A percentile compares a stretch with the other conserved stretches of the same genome.
phyloP scores from a whole-genome alignment of 2,113 vertebrate genomes.

The Daphoenositta chrysoptera region DNA sequence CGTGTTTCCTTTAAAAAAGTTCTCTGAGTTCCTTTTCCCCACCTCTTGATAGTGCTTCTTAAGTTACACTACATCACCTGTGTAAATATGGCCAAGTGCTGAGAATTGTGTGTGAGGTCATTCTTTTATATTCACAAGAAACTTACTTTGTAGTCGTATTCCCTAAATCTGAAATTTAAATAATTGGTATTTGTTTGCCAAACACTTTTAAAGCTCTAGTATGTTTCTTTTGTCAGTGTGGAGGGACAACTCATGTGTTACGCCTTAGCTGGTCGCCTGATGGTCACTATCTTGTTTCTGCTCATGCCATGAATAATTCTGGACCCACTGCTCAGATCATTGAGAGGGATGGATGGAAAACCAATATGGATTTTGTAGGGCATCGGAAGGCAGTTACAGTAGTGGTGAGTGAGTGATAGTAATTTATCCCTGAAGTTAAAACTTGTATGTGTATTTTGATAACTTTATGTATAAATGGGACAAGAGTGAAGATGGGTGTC shows the following conservation, averaged over 20 bases:
- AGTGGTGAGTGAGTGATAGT: conserved; percentile 80
- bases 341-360: conserved; percentile 96
- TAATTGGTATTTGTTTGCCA: background rate
- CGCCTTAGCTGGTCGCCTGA: conserved; percentile 98
- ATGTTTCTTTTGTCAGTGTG: conserved; percentile 78
- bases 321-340: conserved; percentile 98
- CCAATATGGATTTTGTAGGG: conserved; percentile 99
- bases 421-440: background rate
- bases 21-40: background rate
- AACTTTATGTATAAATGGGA: background rate
- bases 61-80: background rate
- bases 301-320: conserved; percentile 99
- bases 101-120: background rate
- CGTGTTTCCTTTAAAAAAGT: background rate
- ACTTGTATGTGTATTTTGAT: background rate
- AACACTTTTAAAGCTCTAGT: background rate
- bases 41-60: background rate
- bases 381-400: conserved; percentile 97
- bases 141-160: background rate
- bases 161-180: background rate
- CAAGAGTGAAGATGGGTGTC: background rate
- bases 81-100: background rate
- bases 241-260: conserved; percentile 94
- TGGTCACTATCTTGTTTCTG: conserved; percentile 96
- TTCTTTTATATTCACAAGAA: background rate